A percentile compares a stretch with the other conserved stretches of the same genome.
Conservation (phyloP, 2,797 vertebrate genomes). For the Peromyscus attwateri region DNA sequence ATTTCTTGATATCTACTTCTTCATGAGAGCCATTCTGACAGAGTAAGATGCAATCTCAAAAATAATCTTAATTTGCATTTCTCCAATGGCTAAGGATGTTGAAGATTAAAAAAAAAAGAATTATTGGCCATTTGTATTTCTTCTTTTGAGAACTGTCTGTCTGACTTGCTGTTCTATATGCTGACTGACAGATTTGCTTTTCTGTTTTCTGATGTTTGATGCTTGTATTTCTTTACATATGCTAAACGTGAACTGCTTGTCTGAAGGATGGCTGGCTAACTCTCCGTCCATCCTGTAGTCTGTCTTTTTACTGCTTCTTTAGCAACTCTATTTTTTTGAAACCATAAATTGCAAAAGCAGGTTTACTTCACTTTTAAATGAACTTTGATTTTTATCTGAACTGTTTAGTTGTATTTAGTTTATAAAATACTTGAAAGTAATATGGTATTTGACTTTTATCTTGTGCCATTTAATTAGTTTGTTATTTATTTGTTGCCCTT, state of each 20-base stretch:
- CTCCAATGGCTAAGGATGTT: neutral
- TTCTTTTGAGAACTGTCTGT: neutral
- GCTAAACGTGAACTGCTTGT: too few species aligned
- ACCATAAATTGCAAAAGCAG: neutral
- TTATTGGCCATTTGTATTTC: neutral
- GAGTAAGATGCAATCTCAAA: neutral
- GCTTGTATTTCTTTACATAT: neutral
- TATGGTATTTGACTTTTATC: conserved; percentile 6
- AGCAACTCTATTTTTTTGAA: neutral
- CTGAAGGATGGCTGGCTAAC: neutral
- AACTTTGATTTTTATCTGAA: neutral
- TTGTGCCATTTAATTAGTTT: neutral
- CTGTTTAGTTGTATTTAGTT: conserved; percentile 32
- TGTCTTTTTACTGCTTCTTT: neutral
- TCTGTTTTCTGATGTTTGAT: neutral
- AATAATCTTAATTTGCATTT: neutral
- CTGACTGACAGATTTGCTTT: neutral
- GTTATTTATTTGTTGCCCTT: neutral
- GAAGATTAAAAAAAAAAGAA: neutral
- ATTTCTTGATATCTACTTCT: neutral
- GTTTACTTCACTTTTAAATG: neutral
- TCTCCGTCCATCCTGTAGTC: too few species aligned
- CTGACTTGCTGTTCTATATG: neutral
- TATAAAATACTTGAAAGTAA: conserved; percentile 22
- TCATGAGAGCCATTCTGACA: neutral